These are phyloP conservation scores for Priapulus caudatus DNA, from an alignment of 2,888 invertebrate genomes.

Conservation along the genomic window DNA sequence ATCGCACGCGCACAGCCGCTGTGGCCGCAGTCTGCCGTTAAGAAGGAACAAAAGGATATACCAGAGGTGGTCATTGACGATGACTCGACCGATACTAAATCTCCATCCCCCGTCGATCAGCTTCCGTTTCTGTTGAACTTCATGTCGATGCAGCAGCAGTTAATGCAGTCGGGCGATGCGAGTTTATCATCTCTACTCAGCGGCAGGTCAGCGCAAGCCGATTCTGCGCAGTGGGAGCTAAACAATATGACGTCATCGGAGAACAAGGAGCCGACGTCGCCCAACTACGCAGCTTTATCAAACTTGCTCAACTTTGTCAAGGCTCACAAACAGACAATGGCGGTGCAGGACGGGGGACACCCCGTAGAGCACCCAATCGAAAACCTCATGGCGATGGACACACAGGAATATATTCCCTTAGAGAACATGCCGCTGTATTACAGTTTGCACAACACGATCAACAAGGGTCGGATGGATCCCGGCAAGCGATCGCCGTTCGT, in stretches of 20 bases:
- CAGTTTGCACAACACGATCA: slow-evolving; percentile 3
- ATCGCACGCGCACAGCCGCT: background rate
- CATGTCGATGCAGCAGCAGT: background rate
- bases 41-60: background rate
- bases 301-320: background rate
- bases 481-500: too few relatives aligned
- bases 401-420: background rate
- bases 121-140: background rate
- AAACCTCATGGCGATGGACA: background rate
- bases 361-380: too few relatives aligned
- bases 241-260: background rate
- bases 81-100: background rate
- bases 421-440: background rate
- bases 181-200: too few relatives aligned
- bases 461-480: too few relatives aligned
- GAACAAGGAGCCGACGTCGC: background rate
- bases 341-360: too few relatives aligned
- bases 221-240: too few relatives aligned
- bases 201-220: too few relatives aligned
- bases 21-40: background rate
- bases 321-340: background rate
- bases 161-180: background rate
- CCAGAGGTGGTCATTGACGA: background rate
- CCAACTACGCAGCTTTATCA: background rate
- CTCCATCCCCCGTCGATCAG: background rate